Conservation (phyloP, 2,113 vertebrate species). For the Salvelinus namaycush region DNA sequence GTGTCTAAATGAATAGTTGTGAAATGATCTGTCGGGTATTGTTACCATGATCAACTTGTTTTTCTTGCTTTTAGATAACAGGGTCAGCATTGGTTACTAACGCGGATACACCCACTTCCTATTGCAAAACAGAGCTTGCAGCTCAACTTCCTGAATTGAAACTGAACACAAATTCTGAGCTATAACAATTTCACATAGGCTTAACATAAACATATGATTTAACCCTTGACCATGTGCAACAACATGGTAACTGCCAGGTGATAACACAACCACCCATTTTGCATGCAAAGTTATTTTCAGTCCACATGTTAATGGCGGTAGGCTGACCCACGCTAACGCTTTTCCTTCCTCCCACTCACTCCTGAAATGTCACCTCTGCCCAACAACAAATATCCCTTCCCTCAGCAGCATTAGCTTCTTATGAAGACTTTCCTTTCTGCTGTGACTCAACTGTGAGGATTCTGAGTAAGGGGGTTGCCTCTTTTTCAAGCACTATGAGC, state of each 20-base stretch:
- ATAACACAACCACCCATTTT: slow-evolving; percentile 30
- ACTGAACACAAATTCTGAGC: slow-evolving; percentile 29
- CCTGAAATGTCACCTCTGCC: slow-evolving; percentile 65
- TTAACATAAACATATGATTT: slow-evolving; percentile 4
- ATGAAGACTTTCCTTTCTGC: slow-evolving; percentile 42
- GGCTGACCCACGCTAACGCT: slow-evolving; percentile 29
- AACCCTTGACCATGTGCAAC: slow-evolving; percentile 23
- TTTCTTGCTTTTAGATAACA: slow-evolving; percentile 29
- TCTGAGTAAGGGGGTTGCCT: slow-evolving; percentile 36
- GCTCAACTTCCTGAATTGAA: slow-evolving; percentile 48
- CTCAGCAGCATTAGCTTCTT: slow-evolving; percentile 20
- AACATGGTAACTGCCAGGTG: slow-evolving; percentile 5
- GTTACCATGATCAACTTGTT: neutral
- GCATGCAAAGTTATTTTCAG: slow-evolving; percentile 65
- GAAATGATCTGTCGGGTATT: too few relatives aligned
- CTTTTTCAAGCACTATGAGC: slow-evolving; percentile 8
- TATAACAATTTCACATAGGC: slow-evolving; percentile 27
- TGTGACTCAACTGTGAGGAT: slow-evolving; percentile 17
- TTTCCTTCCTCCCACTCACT: slow-evolving; percentile 35
- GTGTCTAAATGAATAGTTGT: neutral
- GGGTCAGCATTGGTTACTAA: slow-evolving; percentile 12
- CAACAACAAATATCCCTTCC: slow-evolving; percentile 54
- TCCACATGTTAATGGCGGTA: slow-evolving; percentile 27
- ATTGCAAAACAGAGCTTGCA: slow-evolving; percentile 45
- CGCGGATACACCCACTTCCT: slow-evolving; percentile 42